Evolutionary conservation across 1,140 invertebrate genomes (phyloP).

Genomic region (Cardiocondyla obscurior): DNA sequence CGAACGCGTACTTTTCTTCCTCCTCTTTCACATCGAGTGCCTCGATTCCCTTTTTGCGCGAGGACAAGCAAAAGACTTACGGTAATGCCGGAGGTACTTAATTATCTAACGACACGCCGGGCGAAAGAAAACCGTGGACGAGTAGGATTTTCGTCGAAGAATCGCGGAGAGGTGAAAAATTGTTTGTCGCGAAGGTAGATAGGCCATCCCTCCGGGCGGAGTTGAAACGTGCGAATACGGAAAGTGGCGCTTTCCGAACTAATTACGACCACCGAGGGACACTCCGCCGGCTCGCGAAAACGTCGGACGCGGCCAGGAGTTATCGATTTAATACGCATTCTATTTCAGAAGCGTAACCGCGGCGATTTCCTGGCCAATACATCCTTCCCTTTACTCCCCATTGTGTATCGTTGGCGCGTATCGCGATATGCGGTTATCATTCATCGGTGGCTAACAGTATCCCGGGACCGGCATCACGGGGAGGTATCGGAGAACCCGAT

Average conservation of each 20-base stretch:
- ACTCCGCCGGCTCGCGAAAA: constrained; percentile 7
- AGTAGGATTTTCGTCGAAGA: neutral
- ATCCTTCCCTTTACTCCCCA: constrained; percentile 68
- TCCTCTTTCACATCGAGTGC: neutral
- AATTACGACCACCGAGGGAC: neutral
- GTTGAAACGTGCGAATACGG: neutral
- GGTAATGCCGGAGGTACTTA: neutral
- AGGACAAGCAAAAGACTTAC: constrained; percentile 12
- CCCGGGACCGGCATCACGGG: constrained; percentile 56
- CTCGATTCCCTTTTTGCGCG: neutral
- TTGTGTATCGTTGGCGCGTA: constrained; percentile 78
- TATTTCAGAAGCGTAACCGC: constrained; percentile 52
- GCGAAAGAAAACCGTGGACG: neutral
- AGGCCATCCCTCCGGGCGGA: no score
- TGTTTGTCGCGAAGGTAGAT: neutral
- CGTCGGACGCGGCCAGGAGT: constrained; percentile 28
- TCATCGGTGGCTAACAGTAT: constrained; percentile 81
- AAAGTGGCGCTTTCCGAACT: neutral
- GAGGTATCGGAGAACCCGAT: constrained; percentile 31
- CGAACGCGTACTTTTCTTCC: neutral
- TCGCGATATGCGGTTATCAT: constrained; percentile 81
- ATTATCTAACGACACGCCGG: neutral
- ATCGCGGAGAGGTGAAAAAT: neutral
- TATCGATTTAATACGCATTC: constrained; percentile 63
- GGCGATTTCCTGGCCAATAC: constrained; percentile 57